Evolutionary conservation across 2,888 invertebrate genomes (phyloP), one percentile per base, ranked within the genome.

Genomic region (Crematogaster levior): DNA sequence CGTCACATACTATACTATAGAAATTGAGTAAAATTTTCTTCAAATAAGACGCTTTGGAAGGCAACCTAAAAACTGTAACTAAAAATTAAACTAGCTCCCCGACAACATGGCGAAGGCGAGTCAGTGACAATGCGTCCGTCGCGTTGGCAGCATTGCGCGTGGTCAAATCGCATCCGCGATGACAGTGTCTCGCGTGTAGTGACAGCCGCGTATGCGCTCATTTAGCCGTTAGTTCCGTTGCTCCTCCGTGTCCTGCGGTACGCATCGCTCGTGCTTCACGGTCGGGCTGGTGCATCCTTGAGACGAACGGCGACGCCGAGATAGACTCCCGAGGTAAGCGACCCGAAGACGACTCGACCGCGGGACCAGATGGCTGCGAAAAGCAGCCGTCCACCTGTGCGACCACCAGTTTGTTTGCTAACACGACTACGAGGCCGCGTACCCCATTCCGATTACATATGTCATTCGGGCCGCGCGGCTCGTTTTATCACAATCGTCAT

Each of bases 171-270:
- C 66, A 81, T 30, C 87, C 85, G 87, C 81, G 85, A 88, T 88
- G 89, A 89, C 88, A 89, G 88, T 87, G 88, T 87, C 89, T 89
- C 81, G 85, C 88, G 88, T 82, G 83, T 83, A 80, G 85, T 90
- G 88, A 87, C 88, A 88, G 90, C 77, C 88, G 89, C 84, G 86
- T 87, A 85, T 58, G 73, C 87, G 61, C 79, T 5, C 63, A 86
- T 81, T 34, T 81, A 56, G 65, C 9, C 43, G 58, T 68, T 24
- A n/a, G 40, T 6, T 3, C 40, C 61, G 63, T 65, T 10, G 58
- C 58, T 24, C 10, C 46, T 46, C 5, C 46, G 51, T 21, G 51
- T 58, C 30, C 24, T 12, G 27, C 30, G 58, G 0, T 18, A 7
- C 58, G 58, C 18, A 5, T 60, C 30, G 58, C 58, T 34, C 10